Evolutionary conservation across 2,888 invertebrate species (phyloP).

Genomic region (Sussaba pulchella): DNA sequence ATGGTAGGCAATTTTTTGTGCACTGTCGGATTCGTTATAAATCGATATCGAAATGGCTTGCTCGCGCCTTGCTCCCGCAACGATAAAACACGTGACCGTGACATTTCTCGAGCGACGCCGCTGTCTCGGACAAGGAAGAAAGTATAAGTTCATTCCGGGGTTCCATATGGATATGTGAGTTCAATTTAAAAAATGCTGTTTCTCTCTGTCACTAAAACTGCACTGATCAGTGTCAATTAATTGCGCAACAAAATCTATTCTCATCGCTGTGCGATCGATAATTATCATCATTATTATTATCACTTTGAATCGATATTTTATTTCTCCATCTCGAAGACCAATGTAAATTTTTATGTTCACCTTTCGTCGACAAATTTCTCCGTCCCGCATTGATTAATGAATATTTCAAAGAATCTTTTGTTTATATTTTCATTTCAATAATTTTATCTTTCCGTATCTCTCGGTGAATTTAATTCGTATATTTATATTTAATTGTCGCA

Average conservation of each 20-base stretch:
- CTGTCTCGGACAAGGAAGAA: slow-evolving; percentile 9
- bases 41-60: neutral
- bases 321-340: too few relatives aligned
- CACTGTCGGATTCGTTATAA: neutral
- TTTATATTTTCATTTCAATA: slow-evolving; percentile 63
- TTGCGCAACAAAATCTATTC: neutral
- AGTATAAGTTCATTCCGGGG: slow-evolving; percentile 10
- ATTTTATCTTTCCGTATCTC: neutral
- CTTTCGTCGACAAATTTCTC: neutral
- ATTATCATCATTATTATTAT: too few relatives aligned
- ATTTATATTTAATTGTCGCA: slow-evolving; percentile 19
- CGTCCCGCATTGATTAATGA: neutral
- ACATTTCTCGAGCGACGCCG: slow-evolving; percentile 73
- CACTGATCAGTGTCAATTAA: too few relatives aligned
- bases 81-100: slow-evolving; percentile 53
- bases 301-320: too few relatives aligned
- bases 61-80: neutral
- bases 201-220: slow-evolving; percentile 63
- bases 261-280: too few relatives aligned
- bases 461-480: neutral
- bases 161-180: neutral
- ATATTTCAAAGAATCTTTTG: slow-evolving; percentile 74
- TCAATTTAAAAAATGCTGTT: slow-evolving; percentile 68
- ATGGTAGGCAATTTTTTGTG: neutral
- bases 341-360: too few relatives aligned